Conservation (phyloP, 2,797 vertebrate genomes). For the Cryptoblepharus egeriae region DNA sequence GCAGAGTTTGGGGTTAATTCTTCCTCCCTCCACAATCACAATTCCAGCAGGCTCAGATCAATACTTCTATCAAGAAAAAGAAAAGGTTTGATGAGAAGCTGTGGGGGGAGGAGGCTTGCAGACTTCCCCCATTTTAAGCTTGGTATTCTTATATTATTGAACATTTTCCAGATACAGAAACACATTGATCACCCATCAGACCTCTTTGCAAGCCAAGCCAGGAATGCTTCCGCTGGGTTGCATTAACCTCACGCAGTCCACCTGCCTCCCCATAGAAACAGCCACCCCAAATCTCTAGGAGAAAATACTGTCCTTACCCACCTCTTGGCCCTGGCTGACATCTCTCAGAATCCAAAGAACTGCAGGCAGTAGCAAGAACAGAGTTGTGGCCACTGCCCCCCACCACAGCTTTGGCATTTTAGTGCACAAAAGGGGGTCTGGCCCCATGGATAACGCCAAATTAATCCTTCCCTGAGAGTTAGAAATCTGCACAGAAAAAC, state of each 20-base stretch:
- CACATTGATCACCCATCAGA: too few relatives aligned
- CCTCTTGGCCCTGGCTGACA: background rate
- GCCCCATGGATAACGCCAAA: background rate
- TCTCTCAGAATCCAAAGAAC: background rate
- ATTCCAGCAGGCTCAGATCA: background rate
- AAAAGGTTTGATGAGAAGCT: background rate
- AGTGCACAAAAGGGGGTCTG: background rate
- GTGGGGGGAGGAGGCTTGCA: too few relatives aligned
- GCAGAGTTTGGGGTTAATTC: background rate
- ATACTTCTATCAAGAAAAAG: background rate
- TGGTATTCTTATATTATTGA: too few relatives aligned
- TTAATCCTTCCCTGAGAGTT: background rate
- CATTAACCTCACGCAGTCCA: too few relatives aligned
- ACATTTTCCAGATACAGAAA: too few relatives aligned
- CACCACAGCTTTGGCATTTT: background rate
- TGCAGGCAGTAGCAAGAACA: background rate
- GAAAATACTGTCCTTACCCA: background rate
- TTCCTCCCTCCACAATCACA: background rate
- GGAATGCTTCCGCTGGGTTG: too few relatives aligned
- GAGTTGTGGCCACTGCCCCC: accelerated
- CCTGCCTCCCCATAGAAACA: too few relatives aligned
- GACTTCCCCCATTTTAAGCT: background rate
- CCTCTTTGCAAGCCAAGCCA: too few relatives aligned
- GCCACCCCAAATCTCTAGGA: accelerated
- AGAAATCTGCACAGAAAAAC: accelerated